Evolutionary conservation across 2,888 invertebrate genomes (phyloP).

Genomic region (Gasteruption jaculator): DNA sequence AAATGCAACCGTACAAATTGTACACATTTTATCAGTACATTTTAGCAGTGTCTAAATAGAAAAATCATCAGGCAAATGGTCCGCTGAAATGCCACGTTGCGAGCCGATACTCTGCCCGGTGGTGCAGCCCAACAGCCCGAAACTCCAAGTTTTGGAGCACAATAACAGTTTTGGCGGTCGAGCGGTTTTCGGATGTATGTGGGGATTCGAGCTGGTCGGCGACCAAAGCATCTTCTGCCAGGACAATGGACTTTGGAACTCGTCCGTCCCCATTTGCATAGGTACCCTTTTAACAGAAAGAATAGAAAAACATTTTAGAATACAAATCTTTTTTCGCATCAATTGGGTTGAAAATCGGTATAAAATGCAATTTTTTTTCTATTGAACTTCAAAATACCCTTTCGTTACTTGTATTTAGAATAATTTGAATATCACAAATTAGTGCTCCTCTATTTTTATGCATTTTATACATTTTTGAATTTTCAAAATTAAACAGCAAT

Average conservation of each 20-base stretch:
- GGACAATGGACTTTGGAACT: conserved; percentile 75
- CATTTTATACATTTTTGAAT: no score
- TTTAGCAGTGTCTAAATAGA: no score
- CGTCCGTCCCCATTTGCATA: conserved; percentile 69
- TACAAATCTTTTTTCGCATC: conserved; percentile 2
- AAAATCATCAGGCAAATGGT: conserved; percentile 79
- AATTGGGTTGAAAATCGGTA: background rate
- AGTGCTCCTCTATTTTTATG: no score
- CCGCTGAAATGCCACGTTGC: conserved; percentile 68
- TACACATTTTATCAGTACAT: no score
- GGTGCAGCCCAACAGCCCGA: conserved; percentile 65
- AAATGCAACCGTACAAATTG: no score
- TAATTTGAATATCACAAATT: no score
- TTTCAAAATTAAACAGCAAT: no score
- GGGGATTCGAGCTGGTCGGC: conserved; percentile 76
- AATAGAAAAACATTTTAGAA: background rate
- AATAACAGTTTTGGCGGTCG: conserved; percentile 78
- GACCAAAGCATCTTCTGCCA: conserved; percentile 76
- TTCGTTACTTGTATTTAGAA: no score
- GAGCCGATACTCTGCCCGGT: conserved; percentile 75
- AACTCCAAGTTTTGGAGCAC: conserved; percentile 71
- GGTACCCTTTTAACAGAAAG: conserved; percentile 54
- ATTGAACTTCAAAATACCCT: no score
- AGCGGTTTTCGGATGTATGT: conserved; percentile 77
- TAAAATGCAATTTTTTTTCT: background rate